Evolutionary conservation across 2,888 invertebrate genomes (phyloP).

Genomic region (Ophonus ardosiacus): DNA sequence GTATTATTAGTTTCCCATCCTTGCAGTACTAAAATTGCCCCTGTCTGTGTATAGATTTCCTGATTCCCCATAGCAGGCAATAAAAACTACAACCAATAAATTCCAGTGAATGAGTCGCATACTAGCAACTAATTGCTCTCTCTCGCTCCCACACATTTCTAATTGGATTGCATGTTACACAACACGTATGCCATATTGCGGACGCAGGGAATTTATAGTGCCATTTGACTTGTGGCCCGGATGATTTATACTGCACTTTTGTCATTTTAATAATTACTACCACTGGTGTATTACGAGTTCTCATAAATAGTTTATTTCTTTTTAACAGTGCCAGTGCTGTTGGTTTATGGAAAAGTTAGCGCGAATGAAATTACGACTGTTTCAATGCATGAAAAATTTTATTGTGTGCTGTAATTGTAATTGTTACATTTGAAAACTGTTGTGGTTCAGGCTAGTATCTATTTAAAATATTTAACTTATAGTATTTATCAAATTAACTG

Average conservation of each 20-base stretch:
- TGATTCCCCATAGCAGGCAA: not conserved
- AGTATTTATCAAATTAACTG: too few species aligned
- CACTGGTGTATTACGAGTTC: slow-evolving; percentile 7
- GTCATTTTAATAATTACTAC: slow-evolving; percentile 52
- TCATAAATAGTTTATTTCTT: slow-evolving; percentile 44
- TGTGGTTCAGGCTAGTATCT: too few species aligned
- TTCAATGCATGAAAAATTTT: not conserved
- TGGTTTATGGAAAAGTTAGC: not conserved
- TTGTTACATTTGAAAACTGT: too few species aligned
- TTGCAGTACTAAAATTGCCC: too few species aligned
- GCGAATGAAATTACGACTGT: not conserved
- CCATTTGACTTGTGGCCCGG: slow-evolving; percentile 50
- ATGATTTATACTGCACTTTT: slow-evolving; percentile 40
- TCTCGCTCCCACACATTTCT: slow-evolving; percentile 42
- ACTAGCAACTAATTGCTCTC: slow-evolving; percentile 61
- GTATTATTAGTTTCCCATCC: too few species aligned
- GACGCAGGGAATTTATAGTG: slow-evolving; percentile 59
- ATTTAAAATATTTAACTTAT: too few species aligned
- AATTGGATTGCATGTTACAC: slow-evolving; percentile 63
- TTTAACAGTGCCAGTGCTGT: slow-evolving; percentile 30
- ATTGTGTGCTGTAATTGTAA: too few species aligned
- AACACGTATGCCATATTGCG: slow-evolving; percentile 55
- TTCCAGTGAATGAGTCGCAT: slow-evolving; percentile 48
- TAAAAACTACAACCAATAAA: slow-evolving; percentile 9
- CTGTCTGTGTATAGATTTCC: not conserved